These are phyloP conservation scores for Gouania willdenowi DNA, from an alignment of 2,797 vertebrate species.

Conservation along the genomic window DNA sequence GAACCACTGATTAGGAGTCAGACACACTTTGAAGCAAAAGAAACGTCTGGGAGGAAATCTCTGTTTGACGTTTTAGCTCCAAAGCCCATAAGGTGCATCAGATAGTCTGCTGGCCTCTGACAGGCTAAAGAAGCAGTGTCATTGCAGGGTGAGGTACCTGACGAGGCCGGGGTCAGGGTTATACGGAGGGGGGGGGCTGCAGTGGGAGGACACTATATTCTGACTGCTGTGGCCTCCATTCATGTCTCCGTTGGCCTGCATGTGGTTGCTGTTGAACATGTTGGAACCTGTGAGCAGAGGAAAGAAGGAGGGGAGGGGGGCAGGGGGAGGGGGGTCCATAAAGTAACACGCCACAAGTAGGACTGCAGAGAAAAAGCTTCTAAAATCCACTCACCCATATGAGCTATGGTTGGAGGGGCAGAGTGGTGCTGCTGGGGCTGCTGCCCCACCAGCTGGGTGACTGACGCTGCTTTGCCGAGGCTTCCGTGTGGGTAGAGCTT, in stretches of 20 bases:
- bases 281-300: slow-evolving; percentile 73
- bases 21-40: too few relatives aligned
- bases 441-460: slow-evolving; percentile 91
- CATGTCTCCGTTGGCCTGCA: slow-evolving; percentile 89
- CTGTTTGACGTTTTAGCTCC: too few relatives aligned
- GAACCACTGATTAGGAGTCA: too few relatives aligned
- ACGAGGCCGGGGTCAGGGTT: slow-evolving; percentile 94
- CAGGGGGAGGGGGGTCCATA: slow-evolving; percentile 2
- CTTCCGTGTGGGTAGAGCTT: slow-evolving; percentile 80
- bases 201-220: slow-evolving; percentile 90
- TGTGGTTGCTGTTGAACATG: slow-evolving; percentile 86
- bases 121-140: slow-evolving; percentile 64
- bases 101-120: slow-evolving; percentile 42
- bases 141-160: slow-evolving; percentile 87
- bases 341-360: not conserved
- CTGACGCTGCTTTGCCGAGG: slow-evolving; percentile 83
- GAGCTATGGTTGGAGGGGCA: slow-evolving; percentile 72
- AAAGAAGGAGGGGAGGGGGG: too few relatives aligned
- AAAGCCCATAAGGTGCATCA: slow-evolving; percentile 32
- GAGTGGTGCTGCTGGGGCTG: slow-evolving; percentile 79
- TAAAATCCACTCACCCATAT: slow-evolving; percentile 85
- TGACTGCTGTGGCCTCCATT: slow-evolving; percentile 87
- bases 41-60: too few relatives aligned
- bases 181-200: slow-evolving; percentile 94
- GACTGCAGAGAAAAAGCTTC: slow-evolving; percentile 1